These are phyloP conservation scores for Conger conger DNA, from an alignment of 2,113 vertebrate species.

Conservation along the genomic window DNA sequence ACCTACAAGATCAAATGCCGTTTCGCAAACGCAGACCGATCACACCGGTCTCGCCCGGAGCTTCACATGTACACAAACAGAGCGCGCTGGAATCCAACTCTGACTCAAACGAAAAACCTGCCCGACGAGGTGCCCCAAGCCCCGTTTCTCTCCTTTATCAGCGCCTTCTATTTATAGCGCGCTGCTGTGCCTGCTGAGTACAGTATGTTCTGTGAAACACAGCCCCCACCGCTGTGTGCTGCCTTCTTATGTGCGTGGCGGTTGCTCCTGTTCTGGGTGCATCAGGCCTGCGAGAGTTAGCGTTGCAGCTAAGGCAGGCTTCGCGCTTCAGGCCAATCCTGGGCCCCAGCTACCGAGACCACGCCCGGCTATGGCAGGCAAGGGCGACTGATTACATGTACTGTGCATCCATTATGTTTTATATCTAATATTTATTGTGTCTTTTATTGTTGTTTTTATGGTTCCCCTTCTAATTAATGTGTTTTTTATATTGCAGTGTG, in stretches of 20 bases:
- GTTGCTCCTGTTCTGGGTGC: background rate
- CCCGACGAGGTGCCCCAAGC: background rate
- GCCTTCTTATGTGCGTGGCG: background rate
- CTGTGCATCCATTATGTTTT: no score
- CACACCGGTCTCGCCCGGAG: background rate
- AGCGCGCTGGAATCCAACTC: slow-evolving; percentile 33
- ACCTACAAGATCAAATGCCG: background rate
- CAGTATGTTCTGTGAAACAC: slow-evolving; percentile 56
- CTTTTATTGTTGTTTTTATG: no score
- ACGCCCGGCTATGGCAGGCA: no score
- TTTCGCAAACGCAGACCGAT: background rate
- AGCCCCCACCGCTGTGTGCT: background rate
- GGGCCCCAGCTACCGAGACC: slow-evolving; percentile 16
- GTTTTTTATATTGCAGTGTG: no score
- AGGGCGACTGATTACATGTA: no score
- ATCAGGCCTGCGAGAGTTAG: background rate
- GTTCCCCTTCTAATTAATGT: no score
- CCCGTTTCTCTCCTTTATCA: slow-evolving; percentile 51
- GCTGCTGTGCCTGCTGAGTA: slow-evolving; percentile 55
- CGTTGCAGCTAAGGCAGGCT: background rate
- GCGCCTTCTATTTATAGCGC: slow-evolving; percentile 64
- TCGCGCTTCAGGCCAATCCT: background rate
- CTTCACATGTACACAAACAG: background rate
- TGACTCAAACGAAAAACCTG: slow-evolving; percentile 36
- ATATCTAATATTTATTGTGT: no score